Percentiles rank a stretch among this genome's conserved stretches.
These are phyloP conservation scores for Epinotia bilunana DNA, from an alignment of 2,888 invertebrate species.

Conservation along the genomic window DNA sequence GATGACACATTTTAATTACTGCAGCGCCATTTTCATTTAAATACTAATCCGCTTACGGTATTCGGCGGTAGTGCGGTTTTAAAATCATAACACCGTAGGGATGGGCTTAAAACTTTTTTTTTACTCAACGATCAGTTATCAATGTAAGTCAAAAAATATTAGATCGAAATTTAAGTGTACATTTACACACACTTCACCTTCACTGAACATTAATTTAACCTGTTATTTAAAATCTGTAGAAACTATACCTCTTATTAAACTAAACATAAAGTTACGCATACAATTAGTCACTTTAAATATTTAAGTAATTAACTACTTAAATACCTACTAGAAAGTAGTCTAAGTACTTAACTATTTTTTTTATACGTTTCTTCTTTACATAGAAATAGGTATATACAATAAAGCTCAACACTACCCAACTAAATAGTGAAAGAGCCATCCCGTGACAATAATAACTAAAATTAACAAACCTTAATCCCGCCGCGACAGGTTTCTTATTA, in stretches of 20 bases:
- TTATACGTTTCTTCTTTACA: not conserved
- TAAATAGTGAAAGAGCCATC: slow-evolving; percentile 44
- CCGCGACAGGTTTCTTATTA: slow-evolving; percentile 83
- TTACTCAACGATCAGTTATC: not conserved
- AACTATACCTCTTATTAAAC: not conserved
- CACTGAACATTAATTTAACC: not conserved
- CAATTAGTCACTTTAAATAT: too few relatives aligned
- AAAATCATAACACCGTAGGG: slow-evolving; percentile 66
- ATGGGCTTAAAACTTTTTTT: slow-evolving; percentile 48
- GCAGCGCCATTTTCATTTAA: slow-evolving; percentile 76
- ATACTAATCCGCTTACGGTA: slow-evolving; percentile 77
- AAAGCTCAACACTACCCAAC: slow-evolving; percentile 15
- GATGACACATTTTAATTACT: slow-evolving; percentile 80
- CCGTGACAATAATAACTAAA: slow-evolving; percentile 68
- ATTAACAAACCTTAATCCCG: slow-evolving; percentile 77
- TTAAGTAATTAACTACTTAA: too few relatives aligned
- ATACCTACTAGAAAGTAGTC: too few relatives aligned
- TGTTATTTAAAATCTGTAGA: not conserved
- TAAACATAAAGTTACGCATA: not conserved
- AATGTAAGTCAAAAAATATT: not conserved
- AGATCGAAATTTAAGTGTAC: too few relatives aligned
- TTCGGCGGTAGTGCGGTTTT: slow-evolving; percentile 60
- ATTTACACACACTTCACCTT: too few relatives aligned
- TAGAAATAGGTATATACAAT: not conserved
- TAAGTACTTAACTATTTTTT: not conserved